These are phyloP conservation scores for Apodemia mormo DNA, from an alignment of 2,888 invertebrate genomes.

Conservation along the genomic window DNA sequence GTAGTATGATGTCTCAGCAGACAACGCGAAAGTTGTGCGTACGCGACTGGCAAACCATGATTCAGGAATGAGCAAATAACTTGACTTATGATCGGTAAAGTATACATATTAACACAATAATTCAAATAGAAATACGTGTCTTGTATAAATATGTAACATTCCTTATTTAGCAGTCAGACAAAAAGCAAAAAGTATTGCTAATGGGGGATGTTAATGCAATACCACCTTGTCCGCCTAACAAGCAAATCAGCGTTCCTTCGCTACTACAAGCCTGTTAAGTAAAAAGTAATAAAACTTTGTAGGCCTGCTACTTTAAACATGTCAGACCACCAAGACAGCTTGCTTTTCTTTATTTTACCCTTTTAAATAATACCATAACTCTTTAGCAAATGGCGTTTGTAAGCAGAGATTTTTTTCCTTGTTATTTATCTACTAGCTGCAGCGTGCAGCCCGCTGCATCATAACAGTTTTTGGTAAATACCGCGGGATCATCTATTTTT, in stretches of 20 bases:
- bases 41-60: too few relatives aligned
- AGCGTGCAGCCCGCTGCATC: too few relatives aligned
- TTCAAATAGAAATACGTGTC: too few relatives aligned
- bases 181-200: background rate
- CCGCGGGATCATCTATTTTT: too few relatives aligned
- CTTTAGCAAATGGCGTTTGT: background rate
- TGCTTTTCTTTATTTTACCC: background rate
- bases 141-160: background rate
- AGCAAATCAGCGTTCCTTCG: slow-evolving; percentile 4
- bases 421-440: too few relatives aligned
- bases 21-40: too few relatives aligned
- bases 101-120: too few relatives aligned
- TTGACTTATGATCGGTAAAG: too few relatives aligned
- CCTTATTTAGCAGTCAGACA: background rate
- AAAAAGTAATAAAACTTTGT: slow-evolving; percentile 3
- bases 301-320: background rate
- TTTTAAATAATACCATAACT: background rate
- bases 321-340: background rate
- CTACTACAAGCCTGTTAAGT: background rate
- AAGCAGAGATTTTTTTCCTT: too few relatives aligned
- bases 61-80: too few relatives aligned
- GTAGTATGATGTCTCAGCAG: too few relatives aligned
- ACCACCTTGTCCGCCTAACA: background rate
- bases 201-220: background rate
- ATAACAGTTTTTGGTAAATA: too few relatives aligned